Evolutionary conservation across 2,113 vertebrate species (phyloP).

Genomic region (Ciconia boyciana): DNA sequence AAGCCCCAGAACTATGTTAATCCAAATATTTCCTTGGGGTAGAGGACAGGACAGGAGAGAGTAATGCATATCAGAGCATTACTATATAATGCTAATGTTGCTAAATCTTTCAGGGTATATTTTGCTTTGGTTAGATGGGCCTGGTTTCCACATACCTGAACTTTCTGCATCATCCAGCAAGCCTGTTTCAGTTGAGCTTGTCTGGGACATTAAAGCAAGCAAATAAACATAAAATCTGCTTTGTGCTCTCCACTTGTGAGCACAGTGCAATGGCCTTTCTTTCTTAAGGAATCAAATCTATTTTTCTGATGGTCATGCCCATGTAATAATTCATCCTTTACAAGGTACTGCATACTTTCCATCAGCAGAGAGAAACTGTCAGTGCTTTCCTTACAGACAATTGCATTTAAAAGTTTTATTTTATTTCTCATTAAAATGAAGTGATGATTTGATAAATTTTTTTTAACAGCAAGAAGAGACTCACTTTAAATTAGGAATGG

Average conservation of each 20-base stretch:
- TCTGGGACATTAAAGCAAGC: neutral
- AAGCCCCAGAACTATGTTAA: neutral
- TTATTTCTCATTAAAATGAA: neutral
- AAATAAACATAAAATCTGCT: neutral
- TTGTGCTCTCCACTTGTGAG: neutral
- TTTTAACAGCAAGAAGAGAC: neutral
- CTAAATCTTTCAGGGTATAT: neutral
- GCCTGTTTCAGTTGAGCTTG: neutral
- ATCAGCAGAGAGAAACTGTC: neutral
- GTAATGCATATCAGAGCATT: neutral
- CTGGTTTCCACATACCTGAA: neutral
- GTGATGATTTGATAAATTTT: neutral
- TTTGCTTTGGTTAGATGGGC: neutral
- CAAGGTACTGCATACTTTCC: neutral
- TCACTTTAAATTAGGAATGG: neutral
- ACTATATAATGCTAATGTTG: neutral
- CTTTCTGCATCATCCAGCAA: neutral
- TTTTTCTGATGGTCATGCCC: neutral
- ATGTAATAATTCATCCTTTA: neutral
- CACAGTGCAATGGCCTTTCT: neutral
- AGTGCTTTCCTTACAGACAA: neutral
- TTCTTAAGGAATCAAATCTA: neutral
- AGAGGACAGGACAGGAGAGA: neutral
- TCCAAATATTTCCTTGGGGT: neutral
- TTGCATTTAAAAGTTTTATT: neutral